Evolutionary conservation across 2,797 vertebrate genomes (phyloP), one percentile per base, ranked within the genome.

Genomic region (Meriones psammophilus): DNA sequence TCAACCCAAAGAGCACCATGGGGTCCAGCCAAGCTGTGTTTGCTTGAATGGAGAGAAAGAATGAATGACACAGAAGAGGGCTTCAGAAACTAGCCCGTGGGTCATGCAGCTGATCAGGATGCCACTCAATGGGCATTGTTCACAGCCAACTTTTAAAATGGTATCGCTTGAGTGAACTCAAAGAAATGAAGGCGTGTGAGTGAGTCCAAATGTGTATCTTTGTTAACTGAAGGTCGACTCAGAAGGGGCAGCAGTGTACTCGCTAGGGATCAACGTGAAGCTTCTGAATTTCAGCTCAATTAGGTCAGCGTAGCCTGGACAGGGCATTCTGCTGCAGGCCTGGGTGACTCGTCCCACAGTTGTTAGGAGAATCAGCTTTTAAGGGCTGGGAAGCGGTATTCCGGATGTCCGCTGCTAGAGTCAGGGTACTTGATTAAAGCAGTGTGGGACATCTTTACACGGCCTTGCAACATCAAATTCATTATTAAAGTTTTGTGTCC

Each of bases 21-120:
- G 80, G 50, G 58, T 76, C 60, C 10, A 50, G 36, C 28, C 89
- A 96, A 91, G 66, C 73, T 17, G 36, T 79, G 39, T 94, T 86
- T 95, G 90, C 85, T 96, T 96, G 95, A 96, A 79, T 74, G 88
- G 95, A 94, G 92, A 87, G 56, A 76, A 91, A 94, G 92, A 96
- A 95, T 87, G 56, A 93, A n/a, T 39, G 88, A 68, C 85, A 90
- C 14, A 84, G 42, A 95, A 56, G 42, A 92, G 24, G 15, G 56
- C 22, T 86, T 94, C 28, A 88, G 81, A 89, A 93, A 92, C 87
- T 5, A 69, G 87, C 84, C 46, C 60, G 20, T 93, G 17, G 22
- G 36, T 85, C n/a, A 17, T 3, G 50, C 68, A 90, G 68, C 76
- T 89, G 83, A 83, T 87, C 80, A 73, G 92, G 79, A 60, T 3